Base-by-base conservation (phyloP, 2,888 invertebrate species). In the Eupeodes luniger region DNA sequence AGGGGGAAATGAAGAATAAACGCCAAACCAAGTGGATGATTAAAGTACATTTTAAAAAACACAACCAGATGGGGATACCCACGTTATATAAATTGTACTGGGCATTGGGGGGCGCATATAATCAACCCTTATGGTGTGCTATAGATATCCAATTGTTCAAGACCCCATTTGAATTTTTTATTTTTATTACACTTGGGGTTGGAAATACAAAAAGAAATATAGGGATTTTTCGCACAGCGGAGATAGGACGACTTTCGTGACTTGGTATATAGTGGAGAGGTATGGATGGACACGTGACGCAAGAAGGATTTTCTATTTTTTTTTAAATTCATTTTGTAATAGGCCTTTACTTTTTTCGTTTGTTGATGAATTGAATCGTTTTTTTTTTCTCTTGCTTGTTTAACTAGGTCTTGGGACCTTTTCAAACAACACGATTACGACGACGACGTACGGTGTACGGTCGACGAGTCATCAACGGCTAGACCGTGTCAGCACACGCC, bases 271-370 rank as follows among this genome's bases (percentile, higher is more conserved):
- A 5, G 40, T 40, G 5, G 4, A 9, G 5, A 40, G 2, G 9
- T 7, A 40, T 40, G 40, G 44, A 47, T 61, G 74, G 84, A 78
- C 87, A 88, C 87, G 87, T 88, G 87, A 84, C 84, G 62, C 44
- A 67, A 62, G 66, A 36, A 62, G 44, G 70, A 57, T 34, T 55
- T 83, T 64, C 61, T 75, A 47, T 19, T 49, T 49, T 69, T 62
- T 67, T 74, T 67, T 57, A n/a, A n/a, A 40, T 40, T 49, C 47
- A 53, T 67, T 53, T 12, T 40, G 69, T 61, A 75, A 76, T 69
- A 64, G 76, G 69, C 69, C 66, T 44, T 75, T 57, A 11, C 62
- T 66, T 55, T 12, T 67, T 55, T 53, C 55, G 44, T 27, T 51
- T 74, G 57, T 47, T 72, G 77, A 74, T 69, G 74, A 74, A 85